These are phyloP conservation scores for Agriopis marginaria DNA, from an alignment of 2,888 invertebrate species.

Conservation along the genomic window DNA sequence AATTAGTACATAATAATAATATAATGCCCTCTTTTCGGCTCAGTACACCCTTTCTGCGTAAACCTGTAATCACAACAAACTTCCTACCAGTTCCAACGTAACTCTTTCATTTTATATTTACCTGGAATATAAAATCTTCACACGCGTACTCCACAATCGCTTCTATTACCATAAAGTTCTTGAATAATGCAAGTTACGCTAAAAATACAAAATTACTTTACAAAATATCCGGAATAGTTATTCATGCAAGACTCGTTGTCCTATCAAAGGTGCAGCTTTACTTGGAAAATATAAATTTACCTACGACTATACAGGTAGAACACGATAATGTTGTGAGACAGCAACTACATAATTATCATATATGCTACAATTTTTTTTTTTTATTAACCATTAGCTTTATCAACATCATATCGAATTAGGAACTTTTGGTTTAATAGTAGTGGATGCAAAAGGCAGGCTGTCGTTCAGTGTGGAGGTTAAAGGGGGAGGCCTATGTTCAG, in stretches of 20 bases:
- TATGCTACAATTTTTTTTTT: no score
- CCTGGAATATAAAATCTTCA: neutral
- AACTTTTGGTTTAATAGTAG: no score
- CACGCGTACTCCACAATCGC: neutral
- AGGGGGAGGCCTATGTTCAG: no score
- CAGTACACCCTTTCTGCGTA: no score
- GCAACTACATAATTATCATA: neutral
- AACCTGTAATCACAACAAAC: no score
- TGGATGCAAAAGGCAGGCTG: no score
- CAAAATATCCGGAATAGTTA: neutral
- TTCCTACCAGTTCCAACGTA: neutral
- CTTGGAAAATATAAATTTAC: neutral
- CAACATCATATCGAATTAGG: no score
- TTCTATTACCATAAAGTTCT: conserved; percentile 3
- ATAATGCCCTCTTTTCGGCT: no score
- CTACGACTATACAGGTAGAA: neutral
- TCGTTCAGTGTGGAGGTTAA: no score
- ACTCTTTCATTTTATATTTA: neutral
- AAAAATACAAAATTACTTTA: neutral
- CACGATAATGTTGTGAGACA: neutral
- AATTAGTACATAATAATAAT: no score
- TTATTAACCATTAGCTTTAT: no score
- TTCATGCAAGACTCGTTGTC: neutral
- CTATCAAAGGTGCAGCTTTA: neutral
- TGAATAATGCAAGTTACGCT: neutral